Conservation (phyloP, 2,888 invertebrate genomes). For the Cerastis rubricosa region DNA sequence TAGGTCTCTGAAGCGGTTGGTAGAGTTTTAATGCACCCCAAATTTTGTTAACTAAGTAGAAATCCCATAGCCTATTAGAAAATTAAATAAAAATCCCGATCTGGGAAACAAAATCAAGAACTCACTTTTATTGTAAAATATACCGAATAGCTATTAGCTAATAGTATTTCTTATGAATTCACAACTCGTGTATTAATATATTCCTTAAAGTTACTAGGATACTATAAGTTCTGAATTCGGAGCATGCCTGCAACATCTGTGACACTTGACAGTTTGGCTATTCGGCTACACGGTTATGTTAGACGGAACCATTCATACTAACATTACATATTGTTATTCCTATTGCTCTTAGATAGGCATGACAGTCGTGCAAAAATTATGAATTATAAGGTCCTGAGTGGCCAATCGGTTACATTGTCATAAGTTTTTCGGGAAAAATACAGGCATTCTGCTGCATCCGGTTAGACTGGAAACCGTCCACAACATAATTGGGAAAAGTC, state of each 20-base stretch:
- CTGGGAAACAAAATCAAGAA: no score
- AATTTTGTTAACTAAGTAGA: background rate
- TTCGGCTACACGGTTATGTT: constrained; percentile 6
- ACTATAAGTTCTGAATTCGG: constrained; percentile 11
- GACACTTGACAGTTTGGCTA: constrained; percentile 28
- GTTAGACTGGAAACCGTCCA: no score
- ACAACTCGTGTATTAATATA: background rate
- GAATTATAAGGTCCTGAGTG: no score
- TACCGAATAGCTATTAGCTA: background rate
- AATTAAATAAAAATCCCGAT: no score
- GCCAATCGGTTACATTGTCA: no score
- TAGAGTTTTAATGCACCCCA: no score
- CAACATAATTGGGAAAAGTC: no score
- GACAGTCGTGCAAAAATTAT: constrained; percentile 3
- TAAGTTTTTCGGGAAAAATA: no score
- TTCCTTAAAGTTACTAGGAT: constrained; percentile 13
- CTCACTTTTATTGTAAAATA: constrained; percentile 3
- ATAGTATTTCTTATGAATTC: background rate
- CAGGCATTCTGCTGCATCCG: no score
- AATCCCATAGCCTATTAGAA: background rate
- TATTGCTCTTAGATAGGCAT: background rate
- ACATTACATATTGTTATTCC: background rate
- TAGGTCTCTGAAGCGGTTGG: no score
- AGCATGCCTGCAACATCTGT: constrained; percentile 19
- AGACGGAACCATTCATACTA: constrained; percentile 14